phyloP scores from a whole-genome alignment of 2,113 vertebrate species.

The Pheucticus melanocephalus region DNA sequence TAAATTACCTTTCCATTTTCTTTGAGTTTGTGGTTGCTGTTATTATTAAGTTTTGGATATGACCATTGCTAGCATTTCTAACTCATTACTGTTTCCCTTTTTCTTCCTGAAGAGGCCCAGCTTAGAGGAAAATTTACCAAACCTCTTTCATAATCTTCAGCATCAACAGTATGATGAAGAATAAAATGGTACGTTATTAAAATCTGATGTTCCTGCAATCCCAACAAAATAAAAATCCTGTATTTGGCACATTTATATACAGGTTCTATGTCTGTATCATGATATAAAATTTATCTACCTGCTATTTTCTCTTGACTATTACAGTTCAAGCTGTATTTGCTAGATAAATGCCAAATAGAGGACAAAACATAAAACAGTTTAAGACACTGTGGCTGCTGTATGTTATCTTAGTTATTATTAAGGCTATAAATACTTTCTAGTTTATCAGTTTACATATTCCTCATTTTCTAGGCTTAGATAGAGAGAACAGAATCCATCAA shows the following conservation, averaged over 20 bases:
- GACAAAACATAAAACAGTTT: neutral
- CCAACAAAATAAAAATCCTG: neutral
- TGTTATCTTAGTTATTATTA: neutral
- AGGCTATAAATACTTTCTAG: neutral
- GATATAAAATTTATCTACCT: neutral
- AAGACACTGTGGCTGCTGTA: neutral
- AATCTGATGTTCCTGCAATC: neutral
- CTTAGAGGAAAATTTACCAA: neutral
- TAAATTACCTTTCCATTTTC: neutral
- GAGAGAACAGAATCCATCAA: neutral
- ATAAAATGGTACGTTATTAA: neutral
- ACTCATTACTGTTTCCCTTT: neutral
- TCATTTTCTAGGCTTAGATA: neutral
- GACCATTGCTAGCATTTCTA: neutral
- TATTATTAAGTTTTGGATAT: neutral
- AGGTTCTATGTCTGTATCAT: neutral
- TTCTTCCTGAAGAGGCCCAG: neutral
- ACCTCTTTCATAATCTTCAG: neutral
- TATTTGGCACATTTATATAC: neutral
- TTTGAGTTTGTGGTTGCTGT: neutral
- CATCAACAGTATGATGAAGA: neutral
- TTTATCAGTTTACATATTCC: neutral
- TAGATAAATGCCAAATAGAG: neutral
- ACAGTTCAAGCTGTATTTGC: neutral
- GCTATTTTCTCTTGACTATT: neutral